Percentiles rank a stretch among this genome's conserved stretches.
These are phyloP conservation scores for Caradrina clavipalpis DNA, from an alignment of 2,888 invertebrate genomes.

Conservation along the genomic window DNA sequence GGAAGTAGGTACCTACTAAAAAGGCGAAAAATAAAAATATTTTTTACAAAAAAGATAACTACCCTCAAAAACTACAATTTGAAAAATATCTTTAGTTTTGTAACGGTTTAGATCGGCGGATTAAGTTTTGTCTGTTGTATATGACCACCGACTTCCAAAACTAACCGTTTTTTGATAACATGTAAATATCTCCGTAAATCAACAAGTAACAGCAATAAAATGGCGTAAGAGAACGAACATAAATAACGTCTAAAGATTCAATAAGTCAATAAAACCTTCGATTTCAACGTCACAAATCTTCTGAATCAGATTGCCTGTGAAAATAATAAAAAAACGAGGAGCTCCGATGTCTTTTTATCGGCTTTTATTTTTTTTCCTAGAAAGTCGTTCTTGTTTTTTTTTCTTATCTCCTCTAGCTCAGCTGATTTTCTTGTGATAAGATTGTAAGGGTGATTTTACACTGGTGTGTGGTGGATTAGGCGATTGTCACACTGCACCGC, in stretches of 20 bases:
- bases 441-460: not conserved
- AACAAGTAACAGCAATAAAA: slow-evolving; percentile 49
- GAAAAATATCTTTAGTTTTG: no score
- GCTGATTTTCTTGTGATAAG: not conserved
- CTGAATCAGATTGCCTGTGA: slow-evolving; percentile 18
- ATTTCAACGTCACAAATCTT: slow-evolving; percentile 49
- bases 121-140: no score
- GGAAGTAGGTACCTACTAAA: no score
- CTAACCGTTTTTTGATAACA: no score
- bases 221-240: slow-evolving; percentile 21
- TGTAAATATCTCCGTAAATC: slow-evolving; percentile 24
- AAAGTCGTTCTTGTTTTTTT: not conserved
- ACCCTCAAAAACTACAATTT: no score
- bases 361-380: slow-evolving; percentile 13
- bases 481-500: no score
- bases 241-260: slow-evolving; percentile 46
- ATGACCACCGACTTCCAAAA: no score
- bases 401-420: not conserved
- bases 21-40: no score
- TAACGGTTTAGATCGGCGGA: no score
- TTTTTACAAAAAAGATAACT: no score
- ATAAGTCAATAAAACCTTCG: slow-evolving; percentile 36
- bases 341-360: slow-evolving; percentile 6
- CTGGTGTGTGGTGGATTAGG: no score
- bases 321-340: slow-evolving; percentile 24